phyloP scores from a whole-genome alignment of 2,113 vertebrate genomes.

The Dissostichus mawsoni region DNA sequence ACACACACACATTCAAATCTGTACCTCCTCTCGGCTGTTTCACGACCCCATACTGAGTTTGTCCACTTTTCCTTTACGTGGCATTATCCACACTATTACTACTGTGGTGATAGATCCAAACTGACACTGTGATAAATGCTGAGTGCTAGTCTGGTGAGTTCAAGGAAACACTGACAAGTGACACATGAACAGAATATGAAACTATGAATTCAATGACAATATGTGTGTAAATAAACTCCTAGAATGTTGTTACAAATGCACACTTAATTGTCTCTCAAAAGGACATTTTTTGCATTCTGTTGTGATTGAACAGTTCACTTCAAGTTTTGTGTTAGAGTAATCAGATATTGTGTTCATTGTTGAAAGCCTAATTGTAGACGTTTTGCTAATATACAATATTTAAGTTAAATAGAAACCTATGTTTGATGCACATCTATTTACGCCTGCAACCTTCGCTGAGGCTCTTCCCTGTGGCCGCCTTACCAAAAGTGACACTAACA shows the following conservation, averaged over 20 bases:
- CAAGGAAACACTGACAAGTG: not conserved
- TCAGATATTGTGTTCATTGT: not conserved
- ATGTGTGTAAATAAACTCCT: not conserved
- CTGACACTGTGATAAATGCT: not conserved
- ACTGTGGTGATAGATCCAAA: not conserved
- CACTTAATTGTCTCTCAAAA: not conserved
- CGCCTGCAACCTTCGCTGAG: not conserved
- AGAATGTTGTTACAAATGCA: not conserved
- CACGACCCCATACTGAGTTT: conserved; percentile 23
- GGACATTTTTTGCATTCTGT: not conserved
- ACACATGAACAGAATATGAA: not conserved
- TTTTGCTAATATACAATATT: not conserved
- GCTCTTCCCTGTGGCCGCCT: not conserved
- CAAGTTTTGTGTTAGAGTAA: not conserved
- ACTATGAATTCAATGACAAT: not conserved
- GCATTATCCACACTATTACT: conserved; percentile 27
- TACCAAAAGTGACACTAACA: not conserved
- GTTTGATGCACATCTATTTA: not conserved
- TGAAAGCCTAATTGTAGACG: not conserved
- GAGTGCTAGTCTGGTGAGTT: not conserved
- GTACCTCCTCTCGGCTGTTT: conserved; percentile 5
- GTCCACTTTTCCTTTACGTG: conserved; percentile 35
- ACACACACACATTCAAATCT: conserved; percentile 4
- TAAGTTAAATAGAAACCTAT: not conserved
- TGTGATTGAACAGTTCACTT: not conserved